Evolutionary conservation across 1,140 invertebrate species (phyloP).

Genomic region (Conopomorpha cramerella): DNA sequence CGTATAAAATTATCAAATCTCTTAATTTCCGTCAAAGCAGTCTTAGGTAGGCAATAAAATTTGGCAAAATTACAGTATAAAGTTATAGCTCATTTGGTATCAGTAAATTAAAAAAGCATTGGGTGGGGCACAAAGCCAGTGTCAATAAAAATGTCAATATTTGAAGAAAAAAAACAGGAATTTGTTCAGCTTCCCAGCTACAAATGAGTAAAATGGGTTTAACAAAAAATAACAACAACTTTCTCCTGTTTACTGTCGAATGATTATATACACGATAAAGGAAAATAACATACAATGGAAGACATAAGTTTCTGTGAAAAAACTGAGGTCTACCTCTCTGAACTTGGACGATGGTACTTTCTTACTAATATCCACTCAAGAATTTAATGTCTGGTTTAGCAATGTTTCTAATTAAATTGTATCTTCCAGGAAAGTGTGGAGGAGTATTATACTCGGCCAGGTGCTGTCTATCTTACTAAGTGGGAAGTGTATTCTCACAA

Average conservation of each 20-base stretch:
- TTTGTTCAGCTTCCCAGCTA: slow-evolving; percentile 30
- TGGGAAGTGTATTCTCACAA: slow-evolving; percentile 76
- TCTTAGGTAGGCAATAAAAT: no score
- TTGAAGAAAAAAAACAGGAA: no score
- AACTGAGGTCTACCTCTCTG: slow-evolving; percentile 68
- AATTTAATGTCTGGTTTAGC: no score
- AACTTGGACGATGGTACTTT: slow-evolving; percentile 71
- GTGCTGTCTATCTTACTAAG: slow-evolving; percentile 75
- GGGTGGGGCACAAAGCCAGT: no score
- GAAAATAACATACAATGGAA: no score
- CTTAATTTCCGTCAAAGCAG: no score
- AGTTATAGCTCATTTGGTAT: no score
- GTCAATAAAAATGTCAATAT: slow-evolving; percentile 15
- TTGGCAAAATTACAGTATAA: no score
- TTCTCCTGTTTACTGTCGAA: slow-evolving; percentile 6
- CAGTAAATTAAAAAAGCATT: no score
- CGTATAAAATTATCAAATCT: no score
- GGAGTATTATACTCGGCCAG: slow-evolving; percentile 77
- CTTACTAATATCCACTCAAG: no score
- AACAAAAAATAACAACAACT: slow-evolving; percentile 5
- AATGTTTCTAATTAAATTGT: slow-evolving; percentile 9
- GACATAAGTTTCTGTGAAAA: slow-evolving; percentile 63
- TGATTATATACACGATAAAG: no score
- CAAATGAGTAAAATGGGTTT: slow-evolving; percentile 20
- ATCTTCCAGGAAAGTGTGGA: slow-evolving; percentile 73